A percentile compares a stretch with the other conserved stretches of the same genome.
Conservation (phyloP, 2,888 invertebrate genomes). For the Perizoma flavofasciatum region DNA sequence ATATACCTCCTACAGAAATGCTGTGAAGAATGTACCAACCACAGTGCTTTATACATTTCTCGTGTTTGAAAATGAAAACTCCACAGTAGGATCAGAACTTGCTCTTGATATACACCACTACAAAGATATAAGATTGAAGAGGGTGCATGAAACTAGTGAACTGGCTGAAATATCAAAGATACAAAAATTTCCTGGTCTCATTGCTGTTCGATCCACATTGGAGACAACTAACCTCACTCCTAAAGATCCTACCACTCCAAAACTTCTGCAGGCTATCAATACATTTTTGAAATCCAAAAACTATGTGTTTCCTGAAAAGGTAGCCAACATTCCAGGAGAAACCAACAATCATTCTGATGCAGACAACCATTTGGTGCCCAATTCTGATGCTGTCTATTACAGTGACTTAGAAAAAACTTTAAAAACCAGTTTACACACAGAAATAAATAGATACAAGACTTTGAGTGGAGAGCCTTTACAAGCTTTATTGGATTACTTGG, state of each 20-base stretch:
- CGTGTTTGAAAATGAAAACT: conserved; percentile 86
- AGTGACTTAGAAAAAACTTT: conserved; percentile 95
- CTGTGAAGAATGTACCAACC: conserved; percentile 80
- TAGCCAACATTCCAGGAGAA: conserved; percentile 42
- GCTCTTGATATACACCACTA: conserved; percentile 86
- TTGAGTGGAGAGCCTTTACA: conserved; percentile 88
- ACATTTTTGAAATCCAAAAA: conserved; percentile 76
- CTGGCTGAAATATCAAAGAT: conserved; percentile 75
- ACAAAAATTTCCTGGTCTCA: conserved; percentile 80
- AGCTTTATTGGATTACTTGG: conserved; percentile 90
- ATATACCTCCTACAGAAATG: conserved; percentile 70
- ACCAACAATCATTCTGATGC: conserved; percentile 43
- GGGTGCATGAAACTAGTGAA: conserved; percentile 83
- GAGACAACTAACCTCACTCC: conserved; percentile 67
- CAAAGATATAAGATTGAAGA: conserved; percentile 82
- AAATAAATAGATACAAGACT: conserved; percentile 88
- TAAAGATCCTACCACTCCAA: conserved; percentile 67
- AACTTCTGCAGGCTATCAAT: conserved; percentile 77
- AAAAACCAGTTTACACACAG: conserved; percentile 92
- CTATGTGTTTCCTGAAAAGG: conserved; percentile 65
- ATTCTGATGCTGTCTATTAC: conserved; percentile 88
- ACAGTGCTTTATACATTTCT: conserved; percentile 84
- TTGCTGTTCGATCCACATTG: conserved; percentile 73
- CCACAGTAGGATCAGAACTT: conserved; percentile 86
- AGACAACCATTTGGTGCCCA: conserved; percentile 40